A percentile compares a stretch with the other conserved stretches of the same genome.
These are phyloP conservation scores for Poeciliopsis presidionis DNA, from an alignment of 2,797 vertebrate genomes.

Conservation along the genomic window DNA sequence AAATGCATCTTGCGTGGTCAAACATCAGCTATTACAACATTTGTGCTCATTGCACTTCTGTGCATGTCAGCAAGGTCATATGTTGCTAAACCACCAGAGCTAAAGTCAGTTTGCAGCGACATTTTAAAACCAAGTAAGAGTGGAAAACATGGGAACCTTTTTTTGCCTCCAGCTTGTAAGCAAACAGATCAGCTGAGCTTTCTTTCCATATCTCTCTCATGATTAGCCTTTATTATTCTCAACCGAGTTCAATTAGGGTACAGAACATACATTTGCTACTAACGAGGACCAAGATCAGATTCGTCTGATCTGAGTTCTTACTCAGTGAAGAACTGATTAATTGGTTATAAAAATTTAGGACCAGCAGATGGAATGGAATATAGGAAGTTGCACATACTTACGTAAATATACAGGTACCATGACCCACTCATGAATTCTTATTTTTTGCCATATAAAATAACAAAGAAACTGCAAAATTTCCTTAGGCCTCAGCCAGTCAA, in stretches of 20 bases:
- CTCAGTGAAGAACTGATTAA: no score
- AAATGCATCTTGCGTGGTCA: conserved; percentile 64
- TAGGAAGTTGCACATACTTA: no score
- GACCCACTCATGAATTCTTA: conserved; percentile 6
- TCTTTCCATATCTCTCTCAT: background rate
- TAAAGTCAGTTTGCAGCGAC: background rate
- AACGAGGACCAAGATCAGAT: background rate
- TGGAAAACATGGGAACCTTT: background rate
- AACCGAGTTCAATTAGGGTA: background rate
- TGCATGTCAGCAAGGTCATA: background rate
- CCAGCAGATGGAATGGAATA: background rate
- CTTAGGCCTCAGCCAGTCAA: conserved; percentile 47
- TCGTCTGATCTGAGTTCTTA: no score
- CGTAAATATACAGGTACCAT: background rate
- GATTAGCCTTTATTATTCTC: background rate
- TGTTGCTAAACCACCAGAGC: background rate
- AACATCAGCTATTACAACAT: conserved; percentile 40
- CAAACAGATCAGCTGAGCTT: background rate
- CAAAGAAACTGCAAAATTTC: conserved; percentile 23
- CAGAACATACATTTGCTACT: background rate
- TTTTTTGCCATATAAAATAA: background rate
- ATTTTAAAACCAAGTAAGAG: background rate
- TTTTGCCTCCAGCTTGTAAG: background rate
- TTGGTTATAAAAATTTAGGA: background rate
- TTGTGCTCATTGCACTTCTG: conserved; percentile 27